Evolutionary conservation across 2,113 vertebrate genomes (phyloP).

Genomic region (Xenopus tropicalis): DNA sequence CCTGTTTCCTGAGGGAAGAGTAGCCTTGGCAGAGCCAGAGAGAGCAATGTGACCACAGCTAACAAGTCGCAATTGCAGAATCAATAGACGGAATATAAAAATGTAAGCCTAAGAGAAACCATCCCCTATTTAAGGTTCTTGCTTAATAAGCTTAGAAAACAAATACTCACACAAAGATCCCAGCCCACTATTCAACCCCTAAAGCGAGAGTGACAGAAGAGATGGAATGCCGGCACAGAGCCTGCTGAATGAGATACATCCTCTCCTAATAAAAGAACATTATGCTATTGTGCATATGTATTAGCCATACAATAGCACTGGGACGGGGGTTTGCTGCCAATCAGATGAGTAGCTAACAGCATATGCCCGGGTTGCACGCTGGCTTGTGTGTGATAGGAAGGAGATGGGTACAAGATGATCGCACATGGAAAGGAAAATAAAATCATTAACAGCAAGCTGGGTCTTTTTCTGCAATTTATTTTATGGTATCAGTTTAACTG

Average conservation of each 20-base stretch:
- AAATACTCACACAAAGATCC: too few species aligned
- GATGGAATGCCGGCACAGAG: not conserved
- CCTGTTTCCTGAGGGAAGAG: too few species aligned
- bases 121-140: too few species aligned
- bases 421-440: constrained; percentile 4
- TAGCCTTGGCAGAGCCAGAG: too few species aligned
- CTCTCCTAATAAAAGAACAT: not conserved
- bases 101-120: too few species aligned
- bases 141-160: too few species aligned
- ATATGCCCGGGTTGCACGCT: not conserved
- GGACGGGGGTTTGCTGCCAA: constrained; percentile 11
- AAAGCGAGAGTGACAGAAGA: not conserved
- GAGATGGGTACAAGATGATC: constrained; percentile 14
- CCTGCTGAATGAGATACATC: not conserved
- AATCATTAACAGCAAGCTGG: constrained; percentile 11
- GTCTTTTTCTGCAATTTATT: not conserved
- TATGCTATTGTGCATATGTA: constrained; percentile 1
- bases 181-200: too few species aligned
- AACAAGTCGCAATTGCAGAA: too few species aligned
- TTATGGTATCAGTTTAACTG: too few species aligned
- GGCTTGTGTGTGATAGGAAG: constrained; percentile 21
- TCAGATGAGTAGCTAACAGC: constrained; percentile 13
- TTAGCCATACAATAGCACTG: not conserved
- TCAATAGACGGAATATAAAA: too few species aligned
- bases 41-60: too few species aligned